These are phyloP conservation scores for Lepilemur septentrionalis DNA, from an alignment of 2,797 vertebrate species.

Conservation along the genomic window DNA sequence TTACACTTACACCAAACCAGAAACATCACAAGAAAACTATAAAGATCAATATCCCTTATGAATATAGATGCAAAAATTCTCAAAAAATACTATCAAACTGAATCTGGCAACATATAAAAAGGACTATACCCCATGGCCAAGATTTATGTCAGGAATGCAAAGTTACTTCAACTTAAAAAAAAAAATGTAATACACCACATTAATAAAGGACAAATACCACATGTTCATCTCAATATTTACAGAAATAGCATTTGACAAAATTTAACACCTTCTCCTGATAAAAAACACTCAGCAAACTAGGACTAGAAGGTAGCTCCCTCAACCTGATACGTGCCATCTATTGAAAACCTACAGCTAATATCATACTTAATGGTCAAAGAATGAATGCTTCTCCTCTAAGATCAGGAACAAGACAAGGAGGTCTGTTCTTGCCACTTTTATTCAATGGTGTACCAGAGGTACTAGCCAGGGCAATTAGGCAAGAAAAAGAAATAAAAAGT, in stretches of 20 bases:
- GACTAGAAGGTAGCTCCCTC: background rate
- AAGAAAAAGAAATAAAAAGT: background rate
- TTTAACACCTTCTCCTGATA: background rate
- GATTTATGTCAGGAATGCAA: background rate
- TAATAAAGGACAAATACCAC: background rate
- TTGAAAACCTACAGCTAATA: background rate
- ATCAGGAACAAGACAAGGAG: background rate
- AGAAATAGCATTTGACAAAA: background rate
- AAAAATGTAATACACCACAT: background rate
- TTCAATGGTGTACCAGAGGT: background rate
- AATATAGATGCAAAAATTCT: background rate
- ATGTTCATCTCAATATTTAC: background rate
- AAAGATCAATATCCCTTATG: background rate
- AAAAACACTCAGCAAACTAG: background rate
- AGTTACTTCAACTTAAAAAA: background rate
- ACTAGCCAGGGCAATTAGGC: background rate
- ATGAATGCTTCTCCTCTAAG: background rate
- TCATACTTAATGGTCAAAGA: background rate
- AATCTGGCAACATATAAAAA: background rate
- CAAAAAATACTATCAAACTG: background rate
- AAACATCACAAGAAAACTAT: background rate
- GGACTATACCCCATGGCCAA: background rate
- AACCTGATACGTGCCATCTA: background rate
- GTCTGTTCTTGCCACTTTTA: background rate
- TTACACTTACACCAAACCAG: background rate